Base-by-base conservation (phyloP, 2,888 invertebrate genomes). In the Agrilus biguttatus region DNA sequence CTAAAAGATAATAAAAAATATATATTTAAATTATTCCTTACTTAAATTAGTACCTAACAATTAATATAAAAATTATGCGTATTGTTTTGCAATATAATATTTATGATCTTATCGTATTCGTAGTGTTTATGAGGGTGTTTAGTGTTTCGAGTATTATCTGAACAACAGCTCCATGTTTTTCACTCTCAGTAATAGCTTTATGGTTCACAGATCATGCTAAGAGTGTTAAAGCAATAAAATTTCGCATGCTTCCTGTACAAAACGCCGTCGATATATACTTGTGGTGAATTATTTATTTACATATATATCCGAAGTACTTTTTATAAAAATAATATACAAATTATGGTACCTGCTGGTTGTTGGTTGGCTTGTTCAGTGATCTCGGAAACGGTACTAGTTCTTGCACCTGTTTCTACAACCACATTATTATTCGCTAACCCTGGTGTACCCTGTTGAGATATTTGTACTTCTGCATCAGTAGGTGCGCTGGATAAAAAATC, bases 401-500 rank as follows among this genome's bases (percentile, higher is more conserved):
- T 52, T 45, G 49, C 48, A 48, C 47, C 48, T 47, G 49, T 48
- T 46, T 50, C 61, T 59, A 60, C 60, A 60, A 61, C 60, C 51
- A 57, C 51, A 51, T 57, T 57, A 56, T 51, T 55, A 56, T 53
- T 54, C 50, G 56, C 55, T 49, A 53, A 53, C 45, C 48, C 57
- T 52, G 58, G 58, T 45, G 52, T 49, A 52, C 53, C 53, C 51
- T 50, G 45, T 33, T 49, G 46, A 38, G 52, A 48, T 40, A 56
- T 47, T 47, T 62, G 63, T 51, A 60, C 57, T 50, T 63, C 63
- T 51, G 60, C 57, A 51, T 63, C 63, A 36, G 62, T 60, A 39
- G 66, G 65, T 39, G 66, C 87, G 71, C 87, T 87, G 46, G 88
- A 88, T 79, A 88, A 77, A 56, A 87, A 75, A 68, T 88, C 88